Percentiles rank a stretch among this genome's conserved stretches.
Evolutionary conservation across 2,797 vertebrate genomes (phyloP).

Genomic region (Sibirionetta formosa): DNA sequence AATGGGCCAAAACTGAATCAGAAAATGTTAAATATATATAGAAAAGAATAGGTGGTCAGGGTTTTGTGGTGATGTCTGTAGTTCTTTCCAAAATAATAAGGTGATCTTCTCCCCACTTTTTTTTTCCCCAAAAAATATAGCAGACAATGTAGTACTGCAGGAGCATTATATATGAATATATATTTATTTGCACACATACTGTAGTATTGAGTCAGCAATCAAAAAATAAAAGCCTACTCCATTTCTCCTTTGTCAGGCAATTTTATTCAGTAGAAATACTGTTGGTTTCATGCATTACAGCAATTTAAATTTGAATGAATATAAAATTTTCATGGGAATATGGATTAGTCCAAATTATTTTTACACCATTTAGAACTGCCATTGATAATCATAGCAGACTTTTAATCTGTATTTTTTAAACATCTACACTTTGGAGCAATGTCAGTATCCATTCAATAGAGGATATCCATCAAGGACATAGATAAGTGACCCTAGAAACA

Average conservation of each 20-base stretch:
- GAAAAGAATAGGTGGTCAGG: background rate
- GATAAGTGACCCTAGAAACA: conserved; percentile 65
- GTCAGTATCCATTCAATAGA: conserved; percentile 13
- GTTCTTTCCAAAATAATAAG: background rate
- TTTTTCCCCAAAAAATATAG: background rate
- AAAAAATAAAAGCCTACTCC: conserved; percentile 33
- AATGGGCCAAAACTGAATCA: background rate
- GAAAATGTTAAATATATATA: background rate
- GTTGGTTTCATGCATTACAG: conserved; percentile 53
- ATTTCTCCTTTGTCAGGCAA: conserved; percentile 45
- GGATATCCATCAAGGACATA: conserved; percentile 52
- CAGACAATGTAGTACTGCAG: background rate
- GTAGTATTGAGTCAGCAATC: background rate
- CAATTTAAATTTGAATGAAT: conserved; percentile 50
- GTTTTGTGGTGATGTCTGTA: background rate
- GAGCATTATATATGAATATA: background rate
- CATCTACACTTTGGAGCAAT: conserved; percentile 47
- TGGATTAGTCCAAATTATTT: conserved; percentile 73
- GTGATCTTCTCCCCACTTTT: background rate
- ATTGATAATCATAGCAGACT: conserved; percentile 5
- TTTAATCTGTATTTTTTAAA: conserved; percentile 73
- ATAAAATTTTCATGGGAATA: conserved; percentile 50
- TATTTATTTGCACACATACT: background rate
- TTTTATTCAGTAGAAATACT: conserved; percentile 58
- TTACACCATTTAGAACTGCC: conserved; percentile 64